phyloP scores from a whole-genome alignment of 2,888 invertebrate genomes.

The Teleogryllus oceanicus region DNA sequence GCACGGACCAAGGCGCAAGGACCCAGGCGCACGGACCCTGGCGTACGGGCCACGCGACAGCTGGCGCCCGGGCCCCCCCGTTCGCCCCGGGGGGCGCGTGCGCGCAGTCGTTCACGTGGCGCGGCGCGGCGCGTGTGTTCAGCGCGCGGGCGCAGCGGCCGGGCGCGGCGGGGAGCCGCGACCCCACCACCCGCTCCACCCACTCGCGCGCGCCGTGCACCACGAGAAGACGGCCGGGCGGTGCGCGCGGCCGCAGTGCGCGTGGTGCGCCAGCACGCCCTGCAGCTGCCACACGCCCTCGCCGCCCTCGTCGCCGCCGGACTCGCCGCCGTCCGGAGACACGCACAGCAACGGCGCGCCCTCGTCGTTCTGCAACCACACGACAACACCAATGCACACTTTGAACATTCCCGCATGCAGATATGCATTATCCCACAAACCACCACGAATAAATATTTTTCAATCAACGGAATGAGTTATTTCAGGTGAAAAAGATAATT shows the following conservation, averaged over 20 bases:
- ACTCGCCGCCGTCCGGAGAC: constrained; percentile 40
- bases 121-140: neutral
- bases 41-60: too few relatives aligned
- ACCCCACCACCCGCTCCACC: constrained; percentile 50
- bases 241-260: constrained; percentile 55
- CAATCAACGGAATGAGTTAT: too few relatives aligned
- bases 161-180: constrained; percentile 27
- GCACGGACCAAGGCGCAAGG: too few relatives aligned
- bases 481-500: too few relatives aligned
- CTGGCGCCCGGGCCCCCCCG: too few relatives aligned
- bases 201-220: constrained; percentile 47
- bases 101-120: neutral
- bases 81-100: too few relatives aligned
- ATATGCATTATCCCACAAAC: neutral
- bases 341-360: constrained; percentile 65
- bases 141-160: neutral
- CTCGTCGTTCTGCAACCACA: constrained; percentile 57
- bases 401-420: neutral
- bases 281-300: constrained; percentile 57
- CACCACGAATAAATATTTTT: too few relatives aligned
- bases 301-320: constrained; percentile 41
- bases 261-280: constrained; percentile 58
- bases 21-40: too few relatives aligned
- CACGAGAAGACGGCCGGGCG: constrained; percentile 58
- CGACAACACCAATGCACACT: constrained; percentile 12